Evolutionary conservation across 2,888 invertebrate genomes (phyloP), one percentile per base, ranked within the genome.

Genomic region (Metopia argyrocephala): DNA sequence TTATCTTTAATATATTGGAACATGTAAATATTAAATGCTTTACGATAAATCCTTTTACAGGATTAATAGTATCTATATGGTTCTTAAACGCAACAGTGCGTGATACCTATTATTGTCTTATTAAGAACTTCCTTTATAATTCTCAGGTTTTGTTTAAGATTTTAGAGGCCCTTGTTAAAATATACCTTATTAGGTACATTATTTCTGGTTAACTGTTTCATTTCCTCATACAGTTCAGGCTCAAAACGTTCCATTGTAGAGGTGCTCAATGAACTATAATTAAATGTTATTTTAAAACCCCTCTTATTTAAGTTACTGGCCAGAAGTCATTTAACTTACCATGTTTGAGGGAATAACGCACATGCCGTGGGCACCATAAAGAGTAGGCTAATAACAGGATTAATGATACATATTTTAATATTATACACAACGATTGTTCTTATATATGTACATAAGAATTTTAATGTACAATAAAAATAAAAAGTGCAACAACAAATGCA

Each of bases 351-450:
- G 88, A 96, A 97, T 59, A 97, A 86, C 0, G 95, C 95, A 89
- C 97, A 97, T 0, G 95, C 96, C 0, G 94, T 93, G 4, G 97
- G 97, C 81, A 96, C 96, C 96, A 97, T 97, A 83, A 96, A 93
- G 0, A 94, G 92, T 31, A 97, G 91, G 90, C 96, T 96, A 20
- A 38, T 25, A 73, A 68, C n/a, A 2, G 48, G 71, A 73, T 57
- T 38, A 23, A 69, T 74, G 23, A 62, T 20, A 45, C 4, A 46
- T 12, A 38, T 62, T 38, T 9, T 38, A 38, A 38, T 38, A 38
- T 38, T 38, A 12, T 12, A 38, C 15, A 38, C 15, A 6, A 38
- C 38, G 38, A 4, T 38, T 38, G 3, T 38, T 9, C 12, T 12
- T 38, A 38, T 38, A 15, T 12, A 38, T 38, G 9, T 15, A 38